Evolutionary conservation across 2,888 invertebrate species (phyloP).

Genomic region (Caenorhabditis zanzibari): DNA sequence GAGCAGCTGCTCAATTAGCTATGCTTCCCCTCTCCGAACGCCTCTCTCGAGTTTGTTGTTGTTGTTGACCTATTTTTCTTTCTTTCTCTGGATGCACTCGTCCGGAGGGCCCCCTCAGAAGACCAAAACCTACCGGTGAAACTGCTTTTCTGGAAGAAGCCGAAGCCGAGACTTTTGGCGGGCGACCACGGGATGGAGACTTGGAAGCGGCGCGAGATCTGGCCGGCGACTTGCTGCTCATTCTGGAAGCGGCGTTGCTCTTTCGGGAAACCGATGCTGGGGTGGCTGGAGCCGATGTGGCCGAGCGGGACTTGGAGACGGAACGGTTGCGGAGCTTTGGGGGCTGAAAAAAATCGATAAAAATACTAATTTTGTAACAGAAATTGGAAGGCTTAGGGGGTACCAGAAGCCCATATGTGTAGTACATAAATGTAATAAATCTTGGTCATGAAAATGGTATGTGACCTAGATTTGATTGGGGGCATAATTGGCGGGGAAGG

Average conservation of each 20-base stretch:
- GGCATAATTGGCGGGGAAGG: constrained; percentile 41
- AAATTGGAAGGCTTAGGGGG: too few species aligned
- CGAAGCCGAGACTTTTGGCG: too few species aligned
- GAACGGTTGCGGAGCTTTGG: constrained; percentile 43
- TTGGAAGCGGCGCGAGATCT: constrained; percentile 7
- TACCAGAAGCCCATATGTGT: too few species aligned
- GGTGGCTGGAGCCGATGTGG: constrained; percentile 1
- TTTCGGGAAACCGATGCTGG: neutral
- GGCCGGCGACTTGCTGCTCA: neutral
- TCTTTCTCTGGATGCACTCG: constrained; percentile 8
- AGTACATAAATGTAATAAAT: neutral
- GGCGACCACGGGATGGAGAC: constrained; percentile 34
- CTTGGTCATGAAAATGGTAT: constrained; percentile 11
- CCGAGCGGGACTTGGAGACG: constrained; percentile 29
- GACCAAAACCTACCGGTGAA: neutral
- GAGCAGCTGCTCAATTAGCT: constrained; percentile 62
- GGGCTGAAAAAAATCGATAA: constrained; percentile 15
- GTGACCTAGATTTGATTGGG: constrained; percentile 59
- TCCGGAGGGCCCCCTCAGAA: neutral
- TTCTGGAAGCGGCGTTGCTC: neutral
- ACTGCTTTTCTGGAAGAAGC: too few species aligned
- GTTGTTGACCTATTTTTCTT: constrained; percentile 42
- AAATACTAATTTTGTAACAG: too few species aligned
- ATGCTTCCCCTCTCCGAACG: constrained; percentile 13
- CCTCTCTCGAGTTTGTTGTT: constrained; percentile 40